A percentile compares a stretch with the other conserved stretches of the same genome.
Evolutionary conservation across 2,113 vertebrate species (phyloP).

Genomic region (Seriola dumerili): DNA sequence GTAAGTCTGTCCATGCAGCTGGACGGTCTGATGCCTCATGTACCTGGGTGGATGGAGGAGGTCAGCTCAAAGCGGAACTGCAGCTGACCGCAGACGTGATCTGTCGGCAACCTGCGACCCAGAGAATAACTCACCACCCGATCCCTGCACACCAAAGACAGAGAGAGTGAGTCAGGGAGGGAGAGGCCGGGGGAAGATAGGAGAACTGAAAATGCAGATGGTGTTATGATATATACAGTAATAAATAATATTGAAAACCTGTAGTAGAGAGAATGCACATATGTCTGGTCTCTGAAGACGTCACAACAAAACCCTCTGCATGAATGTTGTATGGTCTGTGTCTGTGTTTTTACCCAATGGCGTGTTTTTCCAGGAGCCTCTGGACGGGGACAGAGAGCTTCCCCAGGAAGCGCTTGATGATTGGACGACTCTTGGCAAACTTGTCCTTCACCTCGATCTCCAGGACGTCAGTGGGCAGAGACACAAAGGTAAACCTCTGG

Average conservation of each 20-base stretch:
- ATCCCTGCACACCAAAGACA: conserved; percentile 85
- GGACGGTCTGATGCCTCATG: accelerated
- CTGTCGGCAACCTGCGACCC: conserved; percentile 94
- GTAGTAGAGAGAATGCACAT: not conserved
- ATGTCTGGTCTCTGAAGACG: not conserved
- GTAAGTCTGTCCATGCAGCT: not conserved
- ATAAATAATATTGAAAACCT: not conserved
- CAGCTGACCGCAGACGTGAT: conserved; percentile 97
- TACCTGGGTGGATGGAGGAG: conserved; percentile 96
- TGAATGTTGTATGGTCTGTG: not conserved
- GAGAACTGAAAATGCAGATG: not conserved
- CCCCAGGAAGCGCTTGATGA: conserved; percentile 98
- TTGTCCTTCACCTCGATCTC: conserved; percentile 99
- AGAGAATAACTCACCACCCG: conserved; percentile 96
- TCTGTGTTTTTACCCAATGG: conserved; percentile 90
- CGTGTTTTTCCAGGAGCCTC: conserved; percentile 96
- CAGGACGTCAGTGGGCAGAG: conserved; percentile 96
- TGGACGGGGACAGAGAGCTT: conserved; percentile 97
- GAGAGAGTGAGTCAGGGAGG: not conserved
- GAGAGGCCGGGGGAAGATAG: not conserved
- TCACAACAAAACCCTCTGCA: not conserved
- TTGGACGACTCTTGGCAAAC: conserved; percentile 97
- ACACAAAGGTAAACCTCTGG: conserved; percentile 96
- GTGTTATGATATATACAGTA: not conserved
- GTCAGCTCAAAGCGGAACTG: conserved; percentile 98